Evolutionary conservation across 2,888 invertebrate species (phyloP).

Genomic region (Cremastinae sp.): DNA sequence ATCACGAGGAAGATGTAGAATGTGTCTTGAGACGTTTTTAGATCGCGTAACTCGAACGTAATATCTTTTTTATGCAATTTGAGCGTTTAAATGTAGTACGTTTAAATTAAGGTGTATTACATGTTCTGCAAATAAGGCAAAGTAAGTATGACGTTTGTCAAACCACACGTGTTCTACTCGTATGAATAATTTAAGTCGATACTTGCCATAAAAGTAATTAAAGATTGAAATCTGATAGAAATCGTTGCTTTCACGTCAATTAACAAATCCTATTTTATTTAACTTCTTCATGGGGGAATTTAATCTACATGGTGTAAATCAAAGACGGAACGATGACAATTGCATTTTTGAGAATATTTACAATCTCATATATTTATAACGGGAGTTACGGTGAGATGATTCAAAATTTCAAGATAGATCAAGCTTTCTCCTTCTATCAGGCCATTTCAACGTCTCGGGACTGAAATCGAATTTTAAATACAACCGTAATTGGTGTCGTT

Average conservation of each 20-base stretch:
- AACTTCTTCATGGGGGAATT: too few species aligned
- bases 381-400: conserved; percentile 5
- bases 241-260: too few species aligned
- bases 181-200: too few species aligned
- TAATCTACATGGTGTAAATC: too few species aligned
- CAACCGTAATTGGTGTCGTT: conserved; percentile 91
- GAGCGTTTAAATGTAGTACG: too few species aligned
- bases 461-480: conserved; percentile 87
- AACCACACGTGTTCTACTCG: too few species aligned
- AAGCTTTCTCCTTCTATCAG: conserved; percentile 45
- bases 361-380: background rate
- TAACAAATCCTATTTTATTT: too few species aligned
- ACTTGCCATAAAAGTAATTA: too few species aligned
- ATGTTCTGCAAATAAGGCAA: too few species aligned
- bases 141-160: too few species aligned
- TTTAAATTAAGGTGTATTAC: too few species aligned
- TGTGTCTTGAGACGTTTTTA: background rate
- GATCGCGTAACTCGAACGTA: background rate
- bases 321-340: conserved; percentile 53
- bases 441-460: conserved; percentile 71
- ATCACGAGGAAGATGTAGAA: background rate
- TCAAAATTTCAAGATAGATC: conserved; percentile 8
- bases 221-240: too few species aligned
- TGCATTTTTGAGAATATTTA: conserved; percentile 59
- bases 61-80: background rate